Base-by-base conservation (phyloP, 1,140 invertebrate genomes). In the Ostrea edulis region DNA sequence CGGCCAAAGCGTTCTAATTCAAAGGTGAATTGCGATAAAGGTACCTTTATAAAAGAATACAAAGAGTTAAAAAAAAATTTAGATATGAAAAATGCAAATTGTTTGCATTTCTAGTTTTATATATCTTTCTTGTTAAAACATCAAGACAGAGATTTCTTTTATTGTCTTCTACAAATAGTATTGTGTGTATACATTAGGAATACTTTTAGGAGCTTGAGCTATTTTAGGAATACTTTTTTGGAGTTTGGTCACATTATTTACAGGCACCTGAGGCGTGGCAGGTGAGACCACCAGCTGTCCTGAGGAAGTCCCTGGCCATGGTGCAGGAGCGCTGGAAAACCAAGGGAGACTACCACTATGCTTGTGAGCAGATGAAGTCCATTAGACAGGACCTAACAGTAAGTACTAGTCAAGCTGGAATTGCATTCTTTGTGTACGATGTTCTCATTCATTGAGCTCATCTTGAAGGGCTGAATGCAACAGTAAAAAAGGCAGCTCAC, bases 341-440 rank as follows among this genome's bases (percentile, higher is more conserved):
- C 85, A 97, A 97, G 93, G 97, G 97, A 93, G 98, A 99, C 95
- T 99, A 99, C 95, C 97, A 97, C 95, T 99, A 98, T 96, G 97
- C 98, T 85, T 99, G 98, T 96, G 98, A 99, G 96, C 99, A 99
- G 95, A 95, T 99, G 53, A 99, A 99, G 95, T 99, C 98, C 20
- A 99, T 99, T 93, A 96, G 99, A 92, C 99, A 99, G 96, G 99
- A 99, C 96, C 96, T 99, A 91, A 99, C 98, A 85, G 98, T 98
- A 96, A 96, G 82, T 12, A 84, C 17, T 35, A 17, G 29, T 20
- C 77, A 81, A 22, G n/a, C 29, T 44, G 22, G 22, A 14, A 22
- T 11, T 84, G 84, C 58, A 65, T 85, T 86, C 44, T 86, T 52
- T 83, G 51, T 83, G 82, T 55, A 53, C 53, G 51, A 53, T 83